Conservation (phyloP, 2,113 vertebrate species). For the Tricholaema leucomelas region DNA sequence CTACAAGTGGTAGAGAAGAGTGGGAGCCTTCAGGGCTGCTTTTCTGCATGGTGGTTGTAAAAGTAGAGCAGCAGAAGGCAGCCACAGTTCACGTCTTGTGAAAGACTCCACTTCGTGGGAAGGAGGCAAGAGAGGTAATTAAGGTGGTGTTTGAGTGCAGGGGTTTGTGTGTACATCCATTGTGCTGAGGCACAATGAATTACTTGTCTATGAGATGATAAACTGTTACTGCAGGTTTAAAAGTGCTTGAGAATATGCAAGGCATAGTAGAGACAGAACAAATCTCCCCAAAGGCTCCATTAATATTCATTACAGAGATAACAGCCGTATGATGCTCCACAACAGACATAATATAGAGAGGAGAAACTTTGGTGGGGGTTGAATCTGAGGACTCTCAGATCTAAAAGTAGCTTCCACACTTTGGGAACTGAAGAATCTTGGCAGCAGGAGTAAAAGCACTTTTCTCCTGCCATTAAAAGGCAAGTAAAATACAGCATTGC, state of each 20-base stretch:
- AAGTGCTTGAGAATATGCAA: background rate
- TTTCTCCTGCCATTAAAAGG: background rate
- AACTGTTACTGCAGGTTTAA: background rate
- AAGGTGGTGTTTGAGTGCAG: background rate
- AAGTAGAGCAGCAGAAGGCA: background rate
- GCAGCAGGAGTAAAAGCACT: conserved; percentile 8
- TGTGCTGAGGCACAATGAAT: background rate
- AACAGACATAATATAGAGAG: background rate
- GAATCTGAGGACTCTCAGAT: background rate
- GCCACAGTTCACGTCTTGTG: accelerated
- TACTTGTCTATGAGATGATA: background rate
- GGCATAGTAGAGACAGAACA: background rate
- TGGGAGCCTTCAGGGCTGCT: background rate
- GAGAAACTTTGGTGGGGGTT: background rate
- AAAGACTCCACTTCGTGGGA: background rate
- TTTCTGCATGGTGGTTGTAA: background rate
- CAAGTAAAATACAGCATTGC: background rate
- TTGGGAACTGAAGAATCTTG: conserved; percentile 4
- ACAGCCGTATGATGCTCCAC: background rate
- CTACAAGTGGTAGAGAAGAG: background rate
- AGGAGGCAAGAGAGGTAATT: background rate
- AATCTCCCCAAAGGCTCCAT: background rate
- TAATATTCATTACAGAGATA: conserved; percentile 3
- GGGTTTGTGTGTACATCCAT: background rate
- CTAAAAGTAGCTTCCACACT: conserved; percentile 28